Evolutionary conservation across 1,140 invertebrate species (phyloP).

Genomic region (Helicorthomorpha holstii): DNA sequence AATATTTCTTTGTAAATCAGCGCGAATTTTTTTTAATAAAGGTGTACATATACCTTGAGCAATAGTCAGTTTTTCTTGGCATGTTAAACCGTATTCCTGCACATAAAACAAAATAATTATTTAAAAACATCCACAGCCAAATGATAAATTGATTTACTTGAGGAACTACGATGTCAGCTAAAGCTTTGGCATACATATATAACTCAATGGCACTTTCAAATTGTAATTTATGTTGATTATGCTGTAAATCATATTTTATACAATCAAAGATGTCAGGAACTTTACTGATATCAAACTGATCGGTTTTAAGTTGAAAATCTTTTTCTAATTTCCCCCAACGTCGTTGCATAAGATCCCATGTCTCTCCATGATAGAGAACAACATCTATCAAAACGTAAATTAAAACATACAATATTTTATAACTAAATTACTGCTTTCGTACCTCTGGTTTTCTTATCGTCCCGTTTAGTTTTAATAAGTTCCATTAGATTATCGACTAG

Average conservation of each 20-base stretch:
- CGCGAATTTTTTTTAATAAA: slow-evolving; percentile 84
- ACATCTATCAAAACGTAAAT: slow-evolving; percentile 44
- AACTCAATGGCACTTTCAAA: slow-evolving; percentile 88
- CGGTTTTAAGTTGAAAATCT: slow-evolving; percentile 83
- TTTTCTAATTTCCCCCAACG: slow-evolving; percentile 98
- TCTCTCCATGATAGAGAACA: slow-evolving; percentile 91
- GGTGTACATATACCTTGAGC: slow-evolving; percentile 96
- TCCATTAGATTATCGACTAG: slow-evolving; percentile 71
- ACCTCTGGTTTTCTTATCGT: slow-evolving; percentile 74
- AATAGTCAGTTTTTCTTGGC: slow-evolving; percentile 89
- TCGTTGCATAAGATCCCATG: slow-evolving; percentile 94
- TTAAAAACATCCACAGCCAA: background rate
- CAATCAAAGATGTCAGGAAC: slow-evolving; percentile 99
- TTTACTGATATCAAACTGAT: slow-evolving; percentile 93
- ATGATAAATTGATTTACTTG: slow-evolving; percentile 41
- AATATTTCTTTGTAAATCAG: slow-evolving; percentile 85
- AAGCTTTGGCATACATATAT: slow-evolving; percentile 84
- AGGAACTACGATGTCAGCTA: slow-evolving; percentile 96
- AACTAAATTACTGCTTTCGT: slow-evolving; percentile 6
- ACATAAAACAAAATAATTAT: background rate
- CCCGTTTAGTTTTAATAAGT: slow-evolving; percentile 59
- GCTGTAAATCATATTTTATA: slow-evolving; percentile 97
- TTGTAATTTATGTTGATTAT: slow-evolving; percentile 79
- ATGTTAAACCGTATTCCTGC: slow-evolving; percentile 90
- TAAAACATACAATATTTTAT: background rate